phyloP scores from a whole-genome alignment of 2,888 invertebrate genomes.

The Drosophila mercatorum region DNA sequence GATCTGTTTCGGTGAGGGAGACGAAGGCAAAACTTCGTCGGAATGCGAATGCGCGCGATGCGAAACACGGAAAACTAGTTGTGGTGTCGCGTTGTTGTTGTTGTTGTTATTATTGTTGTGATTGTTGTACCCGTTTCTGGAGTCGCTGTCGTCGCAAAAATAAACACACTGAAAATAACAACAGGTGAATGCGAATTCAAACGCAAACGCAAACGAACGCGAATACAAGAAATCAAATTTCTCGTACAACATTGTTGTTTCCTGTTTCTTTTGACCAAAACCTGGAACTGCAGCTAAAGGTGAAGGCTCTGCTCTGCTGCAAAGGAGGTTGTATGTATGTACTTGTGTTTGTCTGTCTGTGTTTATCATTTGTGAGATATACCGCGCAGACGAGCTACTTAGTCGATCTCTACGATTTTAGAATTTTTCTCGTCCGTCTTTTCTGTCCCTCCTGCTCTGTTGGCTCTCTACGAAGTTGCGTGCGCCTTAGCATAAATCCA shows the following conservation, averaged over 20 bases:
- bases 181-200: conserved; percentile 73
- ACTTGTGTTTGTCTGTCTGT: conserved; percentile 25
- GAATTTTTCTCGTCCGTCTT: conserved; percentile 1
- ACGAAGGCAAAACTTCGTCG: conserved; percentile 34
- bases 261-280: conserved; percentile 56
- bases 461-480: conserved; percentile 28
- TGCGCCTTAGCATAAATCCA: conserved; percentile 6
- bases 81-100: conserved; percentile 59
- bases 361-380: conserved; percentile 53
- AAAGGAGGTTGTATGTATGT: conserved; percentile 11
- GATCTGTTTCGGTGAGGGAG: conserved; percentile 21
- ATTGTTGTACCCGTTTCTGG: conserved; percentile 43
- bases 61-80: conserved; percentile 75
- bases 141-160: conserved; percentile 56
- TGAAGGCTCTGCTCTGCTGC: neutral
- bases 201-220: conserved; percentile 36
- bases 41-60: conserved; percentile 58
- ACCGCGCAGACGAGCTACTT: conserved; percentile 26
- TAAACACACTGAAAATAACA: conserved; percentile 68
- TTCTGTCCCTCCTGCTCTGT: neutral
- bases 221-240: conserved; percentile 72
- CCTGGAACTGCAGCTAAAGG: conserved; percentile 8
- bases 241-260: conserved; percentile 66
- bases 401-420: conserved; percentile 40
- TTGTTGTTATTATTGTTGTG: conserved; percentile 29